A percentile compares a stretch with the other conserved stretches of the same genome.
Evolutionary conservation across 2,888 invertebrate genomes (phyloP).

Genomic region (Ichneumon xanthorius): DNA sequence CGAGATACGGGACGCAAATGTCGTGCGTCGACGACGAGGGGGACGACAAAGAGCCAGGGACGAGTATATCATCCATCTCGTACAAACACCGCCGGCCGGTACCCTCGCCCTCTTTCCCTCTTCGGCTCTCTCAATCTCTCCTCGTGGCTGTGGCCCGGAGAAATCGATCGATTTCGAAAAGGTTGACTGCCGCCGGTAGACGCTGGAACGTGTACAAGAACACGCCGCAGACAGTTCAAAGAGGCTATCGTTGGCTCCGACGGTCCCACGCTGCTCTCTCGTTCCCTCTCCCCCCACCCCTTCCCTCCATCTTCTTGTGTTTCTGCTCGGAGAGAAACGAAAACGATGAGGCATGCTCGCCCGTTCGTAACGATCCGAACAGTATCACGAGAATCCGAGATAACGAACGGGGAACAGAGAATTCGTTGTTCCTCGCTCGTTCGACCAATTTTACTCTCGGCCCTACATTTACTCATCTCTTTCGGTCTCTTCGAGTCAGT

Average conservation of each 20-base stretch:
- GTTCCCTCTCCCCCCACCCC: background rate
- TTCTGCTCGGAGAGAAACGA: slow-evolving; percentile 12
- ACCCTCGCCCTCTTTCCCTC: slow-evolving; percentile 1
- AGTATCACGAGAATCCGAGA: slow-evolving; percentile 50
- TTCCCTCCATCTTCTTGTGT: background rate
- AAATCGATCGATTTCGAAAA: slow-evolving; percentile 52
- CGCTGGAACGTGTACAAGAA: background rate
- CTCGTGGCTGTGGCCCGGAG: slow-evolving; percentile 5
- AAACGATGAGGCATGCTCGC: slow-evolving; percentile 37
- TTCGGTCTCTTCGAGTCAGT: background rate
- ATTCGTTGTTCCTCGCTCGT: slow-evolving; percentile 47
- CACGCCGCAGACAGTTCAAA: background rate
- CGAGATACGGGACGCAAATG: slow-evolving; percentile 47
- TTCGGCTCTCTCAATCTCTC: background rate
- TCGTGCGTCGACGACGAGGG: slow-evolving; percentile 45
- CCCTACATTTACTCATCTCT: background rate
- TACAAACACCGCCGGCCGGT: background rate
- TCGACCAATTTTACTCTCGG: slow-evolving; percentile 23
- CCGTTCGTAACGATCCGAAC: slow-evolving; percentile 13
- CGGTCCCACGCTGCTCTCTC: slow-evolving; percentile 5
- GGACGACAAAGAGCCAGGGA: slow-evolving; percentile 28
- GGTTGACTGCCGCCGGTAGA: slow-evolving; percentile 27
- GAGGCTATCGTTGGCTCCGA: slow-evolving; percentile 22
- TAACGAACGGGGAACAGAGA: slow-evolving; percentile 34
- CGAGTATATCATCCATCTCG: slow-evolving; percentile 19